Conservation (phyloP, 2,797 vertebrate species). For the Acanthopagrus latus region DNA sequence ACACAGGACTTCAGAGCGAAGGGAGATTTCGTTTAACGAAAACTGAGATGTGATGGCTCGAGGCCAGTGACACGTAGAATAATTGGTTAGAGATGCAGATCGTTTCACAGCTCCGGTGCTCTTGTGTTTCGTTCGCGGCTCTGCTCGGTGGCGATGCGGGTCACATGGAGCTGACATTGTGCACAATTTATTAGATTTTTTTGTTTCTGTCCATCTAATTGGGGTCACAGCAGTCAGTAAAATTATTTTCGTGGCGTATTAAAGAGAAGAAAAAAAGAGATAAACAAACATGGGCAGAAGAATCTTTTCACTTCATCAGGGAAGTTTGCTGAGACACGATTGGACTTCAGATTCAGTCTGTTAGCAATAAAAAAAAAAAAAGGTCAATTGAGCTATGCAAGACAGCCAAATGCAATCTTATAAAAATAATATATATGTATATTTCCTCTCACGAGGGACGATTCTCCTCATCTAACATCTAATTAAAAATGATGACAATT, state of each 20-base stretch:
- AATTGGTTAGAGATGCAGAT: constrained; percentile 24
- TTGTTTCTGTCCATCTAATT: constrained; percentile 32
- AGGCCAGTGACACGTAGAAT: constrained; percentile 14
- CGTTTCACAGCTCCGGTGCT: neutral
- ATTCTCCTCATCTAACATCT: constrained; percentile 48
- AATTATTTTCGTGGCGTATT: neutral
- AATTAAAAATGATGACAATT: constrained; percentile 40
- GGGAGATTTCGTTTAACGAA: neutral
- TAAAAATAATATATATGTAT: constrained; percentile 47
- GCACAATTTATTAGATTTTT: neutral
- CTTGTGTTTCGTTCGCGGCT: constrained; percentile 17
- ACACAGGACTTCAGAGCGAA: neutral
- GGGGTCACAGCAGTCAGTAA: constrained; percentile 3
- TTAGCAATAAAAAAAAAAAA: constrained; percentile 75
- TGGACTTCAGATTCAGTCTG: constrained; percentile 67
- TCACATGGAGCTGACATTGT: neutral
- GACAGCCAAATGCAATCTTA: constrained; percentile 74
- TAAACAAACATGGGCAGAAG: constrained; percentile 12
- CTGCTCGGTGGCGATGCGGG: constrained; percentile 4
- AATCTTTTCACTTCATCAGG: constrained; percentile 53
- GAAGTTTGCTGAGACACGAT: constrained; percentile 67
- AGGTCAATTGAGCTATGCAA: constrained; percentile 82
- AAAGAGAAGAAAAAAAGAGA: constrained; percentile 26
- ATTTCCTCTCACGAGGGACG: constrained; percentile 41
- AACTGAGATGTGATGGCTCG: neutral